A percentile compares a stretch with the other conserved stretches of the same genome.
These are phyloP conservation scores for Oryzias javanicus DNA, from an alignment of 2,113 vertebrate genomes.

Conservation along the genomic window DNA sequence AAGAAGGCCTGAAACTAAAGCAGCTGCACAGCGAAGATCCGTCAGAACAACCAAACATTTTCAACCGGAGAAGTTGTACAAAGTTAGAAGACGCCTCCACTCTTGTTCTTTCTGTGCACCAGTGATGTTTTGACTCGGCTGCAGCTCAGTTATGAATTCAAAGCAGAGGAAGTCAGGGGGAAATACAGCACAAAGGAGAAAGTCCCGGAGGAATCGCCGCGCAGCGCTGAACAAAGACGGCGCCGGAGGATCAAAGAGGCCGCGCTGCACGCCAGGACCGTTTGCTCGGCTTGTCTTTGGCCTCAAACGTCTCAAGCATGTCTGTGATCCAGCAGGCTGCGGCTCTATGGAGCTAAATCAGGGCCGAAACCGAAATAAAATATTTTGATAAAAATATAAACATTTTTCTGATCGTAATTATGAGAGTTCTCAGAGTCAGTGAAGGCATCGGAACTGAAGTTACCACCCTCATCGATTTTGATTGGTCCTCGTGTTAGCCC, in stretches of 20 bases:
- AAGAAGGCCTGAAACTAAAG: too few relatives aligned
- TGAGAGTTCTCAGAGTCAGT: too few relatives aligned
- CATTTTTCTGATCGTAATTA: too few relatives aligned
- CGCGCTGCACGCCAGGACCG: slow-evolving; percentile 54
- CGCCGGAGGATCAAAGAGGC: slow-evolving; percentile 43
- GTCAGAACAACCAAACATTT: slow-evolving; percentile 9
- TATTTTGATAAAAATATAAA: too few relatives aligned
- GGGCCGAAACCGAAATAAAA: too few relatives aligned
- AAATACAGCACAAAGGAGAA: slow-evolving; percentile 66
- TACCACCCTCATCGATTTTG: too few relatives aligned
- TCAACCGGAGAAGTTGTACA: slow-evolving; percentile 17
- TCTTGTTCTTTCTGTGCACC: slow-evolving; percentile 7
- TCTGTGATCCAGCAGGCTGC: slow-evolving; percentile 28
- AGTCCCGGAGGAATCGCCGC: slow-evolving; percentile 61
- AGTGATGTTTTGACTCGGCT: slow-evolving; percentile 23
- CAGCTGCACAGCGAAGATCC: neutral
- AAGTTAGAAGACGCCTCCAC: slow-evolving; percentile 13
- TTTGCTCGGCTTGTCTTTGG: slow-evolving; percentile 53
- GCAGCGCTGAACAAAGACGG: slow-evolving; percentile 60
- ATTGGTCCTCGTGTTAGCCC: too few relatives aligned
- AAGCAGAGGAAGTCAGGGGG: slow-evolving; percentile 54
- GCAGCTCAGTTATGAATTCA: slow-evolving; percentile 47
- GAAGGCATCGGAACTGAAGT: too few relatives aligned
- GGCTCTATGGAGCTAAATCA: too few relatives aligned
- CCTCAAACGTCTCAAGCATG: slow-evolving; percentile 45